A percentile compares a stretch with the other conserved stretches of the same genome.
phyloP scores from a whole-genome alignment of 2,113 vertebrate genomes.

The Melanostigma gelatinosum region DNA sequence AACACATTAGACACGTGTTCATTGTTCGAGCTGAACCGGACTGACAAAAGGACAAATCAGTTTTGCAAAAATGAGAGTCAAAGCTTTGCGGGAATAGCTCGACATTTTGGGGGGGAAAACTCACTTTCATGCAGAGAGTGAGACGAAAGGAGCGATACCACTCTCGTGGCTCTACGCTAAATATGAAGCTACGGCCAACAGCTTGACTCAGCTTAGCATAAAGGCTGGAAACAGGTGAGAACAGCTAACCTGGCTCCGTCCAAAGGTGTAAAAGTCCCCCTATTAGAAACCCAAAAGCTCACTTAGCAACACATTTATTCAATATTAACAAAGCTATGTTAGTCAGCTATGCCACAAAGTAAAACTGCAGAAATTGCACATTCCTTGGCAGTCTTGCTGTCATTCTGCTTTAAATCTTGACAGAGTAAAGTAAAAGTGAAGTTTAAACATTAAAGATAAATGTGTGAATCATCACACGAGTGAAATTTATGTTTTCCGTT shows the following conservation, averaged over 20 bases:
- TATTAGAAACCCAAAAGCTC: background rate
- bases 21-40: background rate
- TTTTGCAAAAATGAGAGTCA: background rate
- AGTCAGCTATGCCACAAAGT: background rate
- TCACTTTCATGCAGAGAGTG: background rate
- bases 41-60: background rate
- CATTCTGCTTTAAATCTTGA: background rate
- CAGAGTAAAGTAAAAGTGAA: background rate
- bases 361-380: background rate
- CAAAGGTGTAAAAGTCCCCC: background rate
- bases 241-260: background rate
- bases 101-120: background rate
- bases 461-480: background rate
- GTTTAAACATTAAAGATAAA: background rate
- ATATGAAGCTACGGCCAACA: background rate
- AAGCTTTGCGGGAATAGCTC: background rate
- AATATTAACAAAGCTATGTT: background rate
- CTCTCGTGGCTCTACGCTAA: background rate
- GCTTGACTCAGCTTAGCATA: background rate
- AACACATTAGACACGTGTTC: background rate
- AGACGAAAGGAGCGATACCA: background rate
- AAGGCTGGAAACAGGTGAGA: background rate
- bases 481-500: background rate
- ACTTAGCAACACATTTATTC: background rate
- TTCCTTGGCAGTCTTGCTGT: background rate